Evolutionary conservation across 2,113 vertebrate species (phyloP).

Genomic region (Ceyx melanurus): DNA sequence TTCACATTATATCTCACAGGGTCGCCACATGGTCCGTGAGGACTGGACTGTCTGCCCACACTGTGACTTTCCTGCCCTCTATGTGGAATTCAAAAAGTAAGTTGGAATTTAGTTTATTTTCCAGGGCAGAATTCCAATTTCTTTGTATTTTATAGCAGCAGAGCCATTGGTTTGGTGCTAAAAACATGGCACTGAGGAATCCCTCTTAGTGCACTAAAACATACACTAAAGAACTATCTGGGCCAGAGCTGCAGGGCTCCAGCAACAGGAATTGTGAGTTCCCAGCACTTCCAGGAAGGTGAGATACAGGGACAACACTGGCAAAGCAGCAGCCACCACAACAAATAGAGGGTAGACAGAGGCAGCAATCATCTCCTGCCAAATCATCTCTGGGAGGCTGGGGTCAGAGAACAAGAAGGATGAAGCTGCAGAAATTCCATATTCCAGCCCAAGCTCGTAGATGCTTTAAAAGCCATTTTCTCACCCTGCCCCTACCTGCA

Average conservation of each 20-base stretch:
- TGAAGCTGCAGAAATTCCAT: background rate
- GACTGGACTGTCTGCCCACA: conserved; percentile 93
- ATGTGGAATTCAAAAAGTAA: conserved; percentile 88
- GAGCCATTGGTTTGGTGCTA: background rate
- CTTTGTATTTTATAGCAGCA: background rate
- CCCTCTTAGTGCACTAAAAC: background rate
- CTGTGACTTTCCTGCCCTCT: conserved; percentile 91
- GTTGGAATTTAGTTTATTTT: conserved; percentile 38
- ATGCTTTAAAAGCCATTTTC: background rate
- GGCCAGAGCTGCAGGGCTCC: background rate
- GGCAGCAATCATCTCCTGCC: background rate
- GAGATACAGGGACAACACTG: fast-evolving
- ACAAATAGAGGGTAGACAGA: background rate
- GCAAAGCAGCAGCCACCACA: background rate
- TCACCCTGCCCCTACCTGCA: background rate
- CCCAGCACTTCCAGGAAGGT: background rate
- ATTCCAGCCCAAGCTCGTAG: fast-evolving
- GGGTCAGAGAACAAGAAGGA: background rate
- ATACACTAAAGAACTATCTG: fast-evolving
- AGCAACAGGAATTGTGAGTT: background rate
- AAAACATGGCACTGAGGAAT: background rate
- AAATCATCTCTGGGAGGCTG: fast-evolving
- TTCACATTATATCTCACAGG: conserved; percentile 69
- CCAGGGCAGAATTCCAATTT: background rate
- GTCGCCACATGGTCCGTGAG: conserved; percentile 91